Percentiles rank a stretch among this genome's conserved stretches.
phyloP scores from a whole-genome alignment of 2,888 invertebrate species.

The Muscina levida region DNA sequence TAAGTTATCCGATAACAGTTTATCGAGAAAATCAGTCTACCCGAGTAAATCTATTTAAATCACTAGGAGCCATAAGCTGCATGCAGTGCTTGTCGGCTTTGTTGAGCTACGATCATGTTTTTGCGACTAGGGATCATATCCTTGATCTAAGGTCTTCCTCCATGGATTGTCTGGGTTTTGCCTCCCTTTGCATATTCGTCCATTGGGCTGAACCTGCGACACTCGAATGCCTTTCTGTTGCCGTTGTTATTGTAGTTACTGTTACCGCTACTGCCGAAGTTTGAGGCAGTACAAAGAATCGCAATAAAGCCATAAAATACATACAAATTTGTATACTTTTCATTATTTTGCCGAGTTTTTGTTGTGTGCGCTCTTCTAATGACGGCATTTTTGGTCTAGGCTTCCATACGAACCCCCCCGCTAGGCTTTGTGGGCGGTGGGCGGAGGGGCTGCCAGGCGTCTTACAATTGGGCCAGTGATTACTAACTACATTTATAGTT shows the following conservation, averaged over 20 bases:
- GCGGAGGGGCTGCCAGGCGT: conserved; percentile 26
- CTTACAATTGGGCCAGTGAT: conserved; percentile 72
- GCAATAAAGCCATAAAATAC: conserved; percentile 71
- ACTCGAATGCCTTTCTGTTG: background rate
- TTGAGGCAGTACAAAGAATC: conserved; percentile 57
- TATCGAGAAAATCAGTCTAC: too few relatives aligned
- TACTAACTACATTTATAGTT: conserved; percentile 80
- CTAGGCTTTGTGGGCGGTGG: background rate
- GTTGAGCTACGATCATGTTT: too few relatives aligned
- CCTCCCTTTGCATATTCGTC: too few relatives aligned
- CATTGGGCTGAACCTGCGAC: background rate
- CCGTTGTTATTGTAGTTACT: conserved; percentile 33
- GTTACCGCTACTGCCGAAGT: conserved; percentile 62
- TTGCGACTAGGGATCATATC: too few relatives aligned
- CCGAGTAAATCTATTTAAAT: too few relatives aligned
- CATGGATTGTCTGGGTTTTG: too few relatives aligned
- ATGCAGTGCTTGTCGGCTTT: too few relatives aligned
- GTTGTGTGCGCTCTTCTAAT: conserved; percentile 48
- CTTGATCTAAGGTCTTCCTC: too few relatives aligned
- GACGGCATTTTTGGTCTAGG: conserved; percentile 49
- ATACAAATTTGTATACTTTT: conserved; percentile 65
- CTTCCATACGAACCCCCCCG: conserved; percentile 73
- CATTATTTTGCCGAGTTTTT: conserved; percentile 53
- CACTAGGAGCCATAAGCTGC: too few relatives aligned
- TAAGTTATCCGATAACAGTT: too few relatives aligned